Percentiles rank a stretch among this genome's conserved stretches.
Conservation (phyloP, 1,140 invertebrate genomes). For the Platyscapa corneri region DNA sequence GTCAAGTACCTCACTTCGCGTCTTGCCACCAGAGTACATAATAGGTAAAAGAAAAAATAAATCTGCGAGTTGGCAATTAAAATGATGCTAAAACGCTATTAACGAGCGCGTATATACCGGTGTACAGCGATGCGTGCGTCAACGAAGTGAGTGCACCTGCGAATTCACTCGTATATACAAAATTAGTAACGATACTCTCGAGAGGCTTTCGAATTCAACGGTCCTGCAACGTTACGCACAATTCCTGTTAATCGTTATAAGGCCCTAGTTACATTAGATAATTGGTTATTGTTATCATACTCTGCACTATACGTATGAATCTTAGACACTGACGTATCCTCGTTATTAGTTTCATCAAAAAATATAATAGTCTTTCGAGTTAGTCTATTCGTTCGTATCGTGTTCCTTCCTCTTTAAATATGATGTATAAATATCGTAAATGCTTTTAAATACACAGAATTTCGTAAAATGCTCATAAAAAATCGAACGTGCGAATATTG, state of each 20-base stretch:
- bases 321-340: constrained; percentile 52
- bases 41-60: constrained; percentile 38
- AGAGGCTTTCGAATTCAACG: constrained; percentile 48
- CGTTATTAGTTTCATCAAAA: constrained; percentile 58
- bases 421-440: constrained; percentile 55
- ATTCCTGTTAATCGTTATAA: constrained; percentile 50
- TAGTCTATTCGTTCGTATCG: constrained; percentile 49
- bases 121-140: constrained; percentile 4
- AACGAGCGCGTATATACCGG: constrained; percentile 16
- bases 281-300: constrained; percentile 42
- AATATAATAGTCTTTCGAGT: constrained; percentile 59
- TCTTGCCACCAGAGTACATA: constrained; percentile 21
- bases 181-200: constrained; percentile 47
- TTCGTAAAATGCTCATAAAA: constrained; percentile 58
- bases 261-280: constrained; percentile 51
- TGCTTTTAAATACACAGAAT: constrained; percentile 60
- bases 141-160: constrained; percentile 30
- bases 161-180: constrained; percentile 48
- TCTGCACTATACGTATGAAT: constrained; percentile 44
- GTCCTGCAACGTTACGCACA: constrained; percentile 50
- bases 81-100: constrained; percentile 40
- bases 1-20: constrained; percentile 25
- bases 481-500: constrained; percentile 50
- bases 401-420: constrained; percentile 33
- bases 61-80: constrained; percentile 36